Base-by-base conservation (phyloP, 2,888 invertebrate genomes). In the Chrysotoxum bicinctum region DNA sequence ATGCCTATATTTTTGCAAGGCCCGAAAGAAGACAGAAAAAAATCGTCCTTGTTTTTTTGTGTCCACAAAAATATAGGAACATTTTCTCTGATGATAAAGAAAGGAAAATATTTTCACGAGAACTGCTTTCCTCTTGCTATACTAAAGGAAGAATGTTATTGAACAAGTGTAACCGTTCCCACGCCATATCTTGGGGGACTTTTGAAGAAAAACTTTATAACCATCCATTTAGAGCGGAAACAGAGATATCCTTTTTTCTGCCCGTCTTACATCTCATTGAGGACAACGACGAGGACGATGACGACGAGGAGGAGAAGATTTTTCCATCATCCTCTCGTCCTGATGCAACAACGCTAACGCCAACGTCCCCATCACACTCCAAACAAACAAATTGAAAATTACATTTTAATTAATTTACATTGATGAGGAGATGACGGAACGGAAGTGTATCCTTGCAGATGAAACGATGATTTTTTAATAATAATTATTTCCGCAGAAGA, bases 391-490 rank as follows among this genome's bases (percentile, higher is more conserved):
- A 76, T 72, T 80, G 70, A 64, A 75, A 84, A 84, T 72, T 80
- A 60, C 75, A 80, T 84, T 84, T 80, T 76, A 80, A 85, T 84
- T 84, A 84, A 80, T 80, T 85, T 72, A 60, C 66, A 83, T 81
- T 62, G 64, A 76, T 56, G 56, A 21, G 64, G 16, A 70, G 64
- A 54, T 68, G 60, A 26, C 32, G 45, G 40, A 72, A 37, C 10
- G 69, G 69, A 74, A 56, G 50, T 35, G 66, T 66, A 32, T 45
- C 48, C 56, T 48, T 68, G 32, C 35, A 56, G 43, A 62, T 62
- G 19, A 35, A 72, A 70, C 54, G 60, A 40, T 60, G 56, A n/a
- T 30, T 58, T 40, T 54, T 64, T 26, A 66, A 35, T 32, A 48
- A 60, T 60, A 70, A 76, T 64, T 66, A 48, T 64, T 80, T 45